Conservation (phyloP, 2,113 vertebrate species). For the Aleadryas rufinucha region DNA sequence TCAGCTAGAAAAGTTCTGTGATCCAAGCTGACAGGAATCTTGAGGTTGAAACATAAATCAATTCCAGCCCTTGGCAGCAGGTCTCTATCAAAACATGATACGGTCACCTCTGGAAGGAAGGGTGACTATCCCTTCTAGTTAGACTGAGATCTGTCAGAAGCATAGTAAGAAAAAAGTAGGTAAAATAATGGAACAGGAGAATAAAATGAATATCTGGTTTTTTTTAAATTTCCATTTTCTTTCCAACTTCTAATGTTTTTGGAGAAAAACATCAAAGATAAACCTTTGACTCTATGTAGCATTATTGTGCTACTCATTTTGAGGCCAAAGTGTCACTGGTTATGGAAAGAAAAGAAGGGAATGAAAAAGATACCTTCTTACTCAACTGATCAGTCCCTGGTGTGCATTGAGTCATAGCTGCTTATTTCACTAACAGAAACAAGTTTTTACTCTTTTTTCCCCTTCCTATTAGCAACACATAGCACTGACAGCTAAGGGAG, state of each 20-base stretch:
- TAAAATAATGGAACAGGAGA: neutral
- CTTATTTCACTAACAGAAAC: conserved; percentile 31
- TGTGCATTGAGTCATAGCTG: conserved; percentile 8
- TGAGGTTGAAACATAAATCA: neutral
- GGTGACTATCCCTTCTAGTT: neutral
- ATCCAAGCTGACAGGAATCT: neutral
- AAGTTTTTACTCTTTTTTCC: neutral
- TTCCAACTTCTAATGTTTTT: neutral
- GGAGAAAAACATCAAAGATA: neutral
- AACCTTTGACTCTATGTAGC: neutral
- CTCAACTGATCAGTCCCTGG: neutral
- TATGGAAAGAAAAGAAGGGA: neutral
- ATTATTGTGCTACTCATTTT: conserved; percentile 7
- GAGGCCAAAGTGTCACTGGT: neutral
- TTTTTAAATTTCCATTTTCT: neutral
- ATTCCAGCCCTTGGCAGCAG: neutral
- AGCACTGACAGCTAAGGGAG: neutral
- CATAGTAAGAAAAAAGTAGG: neutral
- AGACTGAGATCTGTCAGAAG: neutral
- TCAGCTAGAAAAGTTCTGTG: neutral
- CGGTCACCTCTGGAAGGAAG: neutral
- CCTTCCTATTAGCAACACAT: neutral
- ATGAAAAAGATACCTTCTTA: conserved; percentile 27
- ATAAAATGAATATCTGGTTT: neutral
- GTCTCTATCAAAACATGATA: neutral